phyloP scores from a whole-genome alignment of 2,113 vertebrate species.

The Rhinopomastus cyanomelas region DNA sequence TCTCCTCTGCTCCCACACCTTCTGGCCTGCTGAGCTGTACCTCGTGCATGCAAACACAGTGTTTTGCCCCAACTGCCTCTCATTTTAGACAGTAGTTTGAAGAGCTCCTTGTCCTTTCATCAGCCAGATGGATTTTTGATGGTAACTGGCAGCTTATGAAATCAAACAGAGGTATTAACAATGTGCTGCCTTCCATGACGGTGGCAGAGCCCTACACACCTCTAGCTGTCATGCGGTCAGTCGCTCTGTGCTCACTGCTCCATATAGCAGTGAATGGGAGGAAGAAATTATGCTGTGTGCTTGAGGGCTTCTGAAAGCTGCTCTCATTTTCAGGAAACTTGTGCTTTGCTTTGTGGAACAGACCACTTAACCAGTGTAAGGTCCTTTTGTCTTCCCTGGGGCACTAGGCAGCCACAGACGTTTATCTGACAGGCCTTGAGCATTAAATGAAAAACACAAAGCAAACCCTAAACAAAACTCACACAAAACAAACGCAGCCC shows the following conservation, averaged over 20 bases:
- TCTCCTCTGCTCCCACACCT: not conserved
- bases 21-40: not conserved
- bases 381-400: not conserved
- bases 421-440: not conserved
- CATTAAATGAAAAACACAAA: not conserved
- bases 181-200: conserved; percentile 28
- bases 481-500: not conserved
- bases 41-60: not conserved
- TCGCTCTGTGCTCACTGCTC: not conserved
- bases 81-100: not conserved
- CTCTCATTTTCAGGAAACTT: not conserved
- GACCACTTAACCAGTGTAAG: not conserved
- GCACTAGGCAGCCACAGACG: not conserved
- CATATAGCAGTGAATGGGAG: not conserved
- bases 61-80: not conserved
- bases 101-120: not conserved
- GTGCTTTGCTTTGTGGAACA: not conserved
- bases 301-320: not conserved
- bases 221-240: not conserved
- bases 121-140: not conserved
- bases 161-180: conserved; percentile 32
- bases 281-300: not conserved
- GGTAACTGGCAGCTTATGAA: not conserved
- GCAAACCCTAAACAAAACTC: not conserved
- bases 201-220: not conserved